These are phyloP conservation scores for Athene noctua DNA, from an alignment of 2,113 vertebrate species.

Conservation along the genomic window DNA sequence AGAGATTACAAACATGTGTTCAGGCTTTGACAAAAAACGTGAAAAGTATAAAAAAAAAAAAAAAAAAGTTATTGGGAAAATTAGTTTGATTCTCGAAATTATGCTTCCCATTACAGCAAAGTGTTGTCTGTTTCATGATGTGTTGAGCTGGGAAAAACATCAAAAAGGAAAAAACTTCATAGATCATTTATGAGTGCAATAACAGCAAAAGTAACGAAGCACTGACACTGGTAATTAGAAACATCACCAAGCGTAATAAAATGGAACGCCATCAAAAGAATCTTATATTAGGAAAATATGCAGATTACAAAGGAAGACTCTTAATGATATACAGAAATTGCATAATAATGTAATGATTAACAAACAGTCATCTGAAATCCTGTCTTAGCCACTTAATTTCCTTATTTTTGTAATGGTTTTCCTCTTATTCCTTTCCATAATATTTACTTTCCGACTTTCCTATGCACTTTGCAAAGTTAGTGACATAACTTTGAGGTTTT, in stretches of 20 bases:
- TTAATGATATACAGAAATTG: neutral
- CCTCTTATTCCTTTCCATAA: neutral
- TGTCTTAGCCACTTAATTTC: neutral
- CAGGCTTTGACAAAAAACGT: neutral
- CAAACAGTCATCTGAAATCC: neutral
- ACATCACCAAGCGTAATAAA: neutral
- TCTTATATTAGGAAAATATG: neutral
- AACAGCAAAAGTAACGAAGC: neutral
- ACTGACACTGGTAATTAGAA: constrained; percentile 12
- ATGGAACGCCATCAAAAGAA: neutral
- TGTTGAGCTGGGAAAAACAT: neutral
- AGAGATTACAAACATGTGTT: neutral
- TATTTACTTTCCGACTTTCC: neutral
- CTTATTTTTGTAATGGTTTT: neutral
- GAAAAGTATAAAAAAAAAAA: neutral
- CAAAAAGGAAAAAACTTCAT: neutral
- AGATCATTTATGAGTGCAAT: neutral
- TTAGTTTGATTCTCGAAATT: neutral
- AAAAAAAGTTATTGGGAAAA: neutral
- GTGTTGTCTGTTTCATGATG: neutral
- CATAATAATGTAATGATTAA: neutral
- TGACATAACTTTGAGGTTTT: neutral
- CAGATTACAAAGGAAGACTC: neutral
- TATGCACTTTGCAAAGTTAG: neutral
- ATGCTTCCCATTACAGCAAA: neutral